These are phyloP conservation scores for Microcebus tavaratra DNA, from an alignment of 2,113 vertebrate genomes.

Conservation along the genomic window DNA sequence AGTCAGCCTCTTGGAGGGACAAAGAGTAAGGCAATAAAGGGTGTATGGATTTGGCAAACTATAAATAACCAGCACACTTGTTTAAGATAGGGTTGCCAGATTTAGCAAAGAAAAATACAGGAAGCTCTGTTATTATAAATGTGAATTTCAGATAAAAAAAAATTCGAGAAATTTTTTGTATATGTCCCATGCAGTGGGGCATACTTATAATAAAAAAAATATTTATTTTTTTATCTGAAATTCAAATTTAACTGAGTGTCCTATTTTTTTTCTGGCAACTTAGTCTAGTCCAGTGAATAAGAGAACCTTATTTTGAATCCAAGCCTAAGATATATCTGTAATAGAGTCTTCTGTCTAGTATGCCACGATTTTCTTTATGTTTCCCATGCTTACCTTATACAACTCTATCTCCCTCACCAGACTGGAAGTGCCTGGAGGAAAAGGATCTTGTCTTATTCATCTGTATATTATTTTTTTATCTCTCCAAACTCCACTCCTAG, in stretches of 20 bases:
- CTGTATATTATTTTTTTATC: neutral
- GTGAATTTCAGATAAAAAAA: neutral
- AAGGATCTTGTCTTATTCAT: neutral
- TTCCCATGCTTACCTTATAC: neutral
- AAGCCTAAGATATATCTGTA: neutral
- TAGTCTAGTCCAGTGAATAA: neutral
- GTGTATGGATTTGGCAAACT: neutral
- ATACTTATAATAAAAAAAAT: neutral
- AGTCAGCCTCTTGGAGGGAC: neutral
- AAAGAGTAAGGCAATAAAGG: neutral
- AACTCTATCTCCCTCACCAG: neutral
- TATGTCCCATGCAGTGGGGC: neutral
- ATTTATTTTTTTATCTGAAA: slow-evolving; percentile 28
- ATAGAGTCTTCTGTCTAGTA: neutral
- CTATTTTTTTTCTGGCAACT: neutral
- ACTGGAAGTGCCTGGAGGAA: neutral
- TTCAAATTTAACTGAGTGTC: neutral
- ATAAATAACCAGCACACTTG: neutral
- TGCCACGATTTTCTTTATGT: neutral
- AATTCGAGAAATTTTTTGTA: neutral
- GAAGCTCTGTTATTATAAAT: neutral
- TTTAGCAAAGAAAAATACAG: neutral
- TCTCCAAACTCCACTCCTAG: neutral
- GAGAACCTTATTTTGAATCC: neutral
- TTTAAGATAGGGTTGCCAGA: neutral